These are phyloP conservation scores for Sesia bembeciformis DNA, from an alignment of 2,888 invertebrate genomes.

Conservation along the genomic window DNA sequence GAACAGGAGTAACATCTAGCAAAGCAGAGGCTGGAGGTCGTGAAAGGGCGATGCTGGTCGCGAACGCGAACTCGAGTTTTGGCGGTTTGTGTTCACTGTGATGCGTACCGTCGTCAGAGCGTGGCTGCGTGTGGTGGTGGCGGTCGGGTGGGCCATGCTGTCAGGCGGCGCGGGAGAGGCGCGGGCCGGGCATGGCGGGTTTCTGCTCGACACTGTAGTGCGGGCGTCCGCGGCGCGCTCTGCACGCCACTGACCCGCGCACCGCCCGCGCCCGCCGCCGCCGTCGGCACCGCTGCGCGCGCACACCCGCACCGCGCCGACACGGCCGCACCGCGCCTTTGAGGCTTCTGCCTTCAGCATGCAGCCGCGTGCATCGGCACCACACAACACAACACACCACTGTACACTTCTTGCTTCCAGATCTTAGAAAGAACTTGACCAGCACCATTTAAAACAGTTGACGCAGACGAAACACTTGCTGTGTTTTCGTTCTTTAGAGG, in stretches of 20 bases:
- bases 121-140: constrained; percentile 73
- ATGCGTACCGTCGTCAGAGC: constrained; percentile 73
- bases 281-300: constrained; percentile 17
- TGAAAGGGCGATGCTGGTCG: constrained; percentile 12
- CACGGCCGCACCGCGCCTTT: constrained; percentile 20
- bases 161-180: constrained; percentile 72
- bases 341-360: constrained; percentile 29
- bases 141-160: constrained; percentile 72
- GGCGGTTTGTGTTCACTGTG: neutral
- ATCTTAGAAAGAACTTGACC: too few species aligned
- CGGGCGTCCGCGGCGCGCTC: constrained; percentile 72
- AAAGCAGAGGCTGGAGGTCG: constrained; percentile 18
- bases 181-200: constrained; percentile 73
- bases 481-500: too few species aligned
- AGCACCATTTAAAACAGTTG: too few species aligned
- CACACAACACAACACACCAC: constrained; percentile 26
- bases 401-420: neutral
- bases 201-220: constrained; percentile 71
- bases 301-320: constrained; percentile 36
- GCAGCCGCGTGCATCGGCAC: constrained; percentile 48
- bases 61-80: constrained; percentile 13
- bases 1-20: constrained; percentile 24
- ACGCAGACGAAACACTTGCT: too few species aligned
- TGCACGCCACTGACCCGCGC: constrained; percentile 70
- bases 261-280: constrained; percentile 42